A percentile compares a stretch with the other conserved stretches of the same genome.
These are phyloP conservation scores for Isotomurus palustris DNA, from an alignment of 2,888 invertebrate genomes.

Conservation along the genomic window DNA sequence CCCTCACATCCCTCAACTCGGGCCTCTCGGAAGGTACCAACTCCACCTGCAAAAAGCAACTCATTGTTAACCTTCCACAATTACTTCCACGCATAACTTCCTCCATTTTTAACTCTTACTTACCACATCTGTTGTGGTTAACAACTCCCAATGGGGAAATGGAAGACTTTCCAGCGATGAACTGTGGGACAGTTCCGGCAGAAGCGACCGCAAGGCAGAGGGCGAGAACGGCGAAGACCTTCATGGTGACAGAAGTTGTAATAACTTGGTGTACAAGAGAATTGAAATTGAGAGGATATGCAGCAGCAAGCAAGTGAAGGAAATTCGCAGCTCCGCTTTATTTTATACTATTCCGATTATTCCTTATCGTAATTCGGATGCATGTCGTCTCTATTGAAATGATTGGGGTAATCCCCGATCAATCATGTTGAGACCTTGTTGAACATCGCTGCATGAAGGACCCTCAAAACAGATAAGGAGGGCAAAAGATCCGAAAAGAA, in stretches of 20 bases:
- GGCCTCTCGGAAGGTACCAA: not conserved
- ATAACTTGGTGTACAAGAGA: not conserved
- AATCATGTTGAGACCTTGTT: too few species aligned
- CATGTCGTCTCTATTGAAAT: not conserved
- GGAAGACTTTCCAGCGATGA: not conserved
- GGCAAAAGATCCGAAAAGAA: too few species aligned
- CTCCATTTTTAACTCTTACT: too few species aligned
- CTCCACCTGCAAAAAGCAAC: conserved; percentile 3
- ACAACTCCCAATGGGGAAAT: not conserved
- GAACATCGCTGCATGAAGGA: too few species aligned
- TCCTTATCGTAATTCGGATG: not conserved
- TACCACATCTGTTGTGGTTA: not conserved
- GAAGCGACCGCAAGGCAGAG: not conserved
- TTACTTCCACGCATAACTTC: too few species aligned
- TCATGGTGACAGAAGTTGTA: too few species aligned
- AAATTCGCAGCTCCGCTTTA: not conserved
- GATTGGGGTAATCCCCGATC: not conserved
- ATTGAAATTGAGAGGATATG: not conserved
- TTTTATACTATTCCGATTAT: not conserved
- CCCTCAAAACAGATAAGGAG: too few species aligned
- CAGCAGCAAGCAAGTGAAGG: not conserved
- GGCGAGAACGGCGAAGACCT: not conserved
- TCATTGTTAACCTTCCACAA: too few species aligned
- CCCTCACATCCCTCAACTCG: conserved; percentile 8
- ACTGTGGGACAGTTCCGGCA: not conserved